Evolutionary conservation across 2,888 invertebrate genomes (phyloP), one percentile per base, ranked within the genome.

Genomic region (Ceriagrion tenellum): DNA sequence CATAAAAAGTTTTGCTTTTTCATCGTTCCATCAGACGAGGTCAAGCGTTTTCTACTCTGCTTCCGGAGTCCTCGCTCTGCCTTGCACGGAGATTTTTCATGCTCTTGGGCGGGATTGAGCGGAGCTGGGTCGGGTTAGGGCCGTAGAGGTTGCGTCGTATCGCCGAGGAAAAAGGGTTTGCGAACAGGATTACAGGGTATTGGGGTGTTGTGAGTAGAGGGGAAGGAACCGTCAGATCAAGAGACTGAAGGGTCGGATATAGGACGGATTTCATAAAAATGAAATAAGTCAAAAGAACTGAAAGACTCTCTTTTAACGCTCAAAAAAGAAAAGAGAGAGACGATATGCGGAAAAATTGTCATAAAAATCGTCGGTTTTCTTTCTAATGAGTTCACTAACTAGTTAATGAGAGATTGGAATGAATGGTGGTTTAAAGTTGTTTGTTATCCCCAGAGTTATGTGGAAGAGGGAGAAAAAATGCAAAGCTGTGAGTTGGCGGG

Each of bases 381-480:
- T 91, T 91, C 63, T 91, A 63, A 91, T 35, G 91, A 91, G 63
- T 91, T 59, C 91, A 91, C 91, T 91, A 91, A 63, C 56, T 91
- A 63, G 91, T 63, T 63, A 91, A 91, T 91, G 91, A 91, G 63
- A 91, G 91, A 63, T 63, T 35, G 23, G 59, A 59, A 63, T 91
- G 91, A 63, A 59, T 63, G 63, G 91, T 26, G 63, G 91, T 63
- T 91, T 91, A 59, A 91, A 91, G 59, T 63, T 63, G 91, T 35
- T 26, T 59, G 91, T 56, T 69, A 69, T 69, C 4, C 69, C 69
- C 23, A 26, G 69, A 69, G 69, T 69, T 69, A 69, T 69, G 26
- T 69, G 69, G 26, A 26, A 26, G 23, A 26, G 69, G 20, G 69
- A 12, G n/a, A 26, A n/a, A n/a, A 47, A 47, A 47, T 10, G 69